Evolutionary conservation across 2,113 vertebrate species (phyloP).

Genomic region (Ctenomys sociabilis): DNA sequence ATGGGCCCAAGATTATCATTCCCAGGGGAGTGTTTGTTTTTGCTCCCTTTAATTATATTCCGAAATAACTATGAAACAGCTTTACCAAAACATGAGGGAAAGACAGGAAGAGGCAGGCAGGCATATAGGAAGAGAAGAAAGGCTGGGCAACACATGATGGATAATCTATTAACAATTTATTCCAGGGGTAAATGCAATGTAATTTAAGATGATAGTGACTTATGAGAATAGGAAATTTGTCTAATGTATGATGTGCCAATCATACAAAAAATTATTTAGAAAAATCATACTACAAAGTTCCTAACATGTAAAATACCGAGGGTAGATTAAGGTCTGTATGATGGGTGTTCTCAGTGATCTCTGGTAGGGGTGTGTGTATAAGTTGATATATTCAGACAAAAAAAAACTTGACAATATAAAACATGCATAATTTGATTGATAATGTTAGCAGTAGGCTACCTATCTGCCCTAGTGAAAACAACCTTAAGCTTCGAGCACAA

Average conservation of each 20-base stretch:
- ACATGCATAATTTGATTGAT: background rate
- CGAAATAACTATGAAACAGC: slow-evolving; percentile 45
- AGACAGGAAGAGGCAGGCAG: background rate
- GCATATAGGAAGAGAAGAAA: background rate
- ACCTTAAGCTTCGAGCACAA: background rate
- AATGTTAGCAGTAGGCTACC: slow-evolving; percentile 1
- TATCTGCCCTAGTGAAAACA: background rate
- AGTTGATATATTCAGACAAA: background rate
- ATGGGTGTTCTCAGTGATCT: background rate
- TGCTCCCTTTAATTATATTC: slow-evolving; percentile 21
- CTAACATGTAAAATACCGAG: background rate
- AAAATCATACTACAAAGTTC: background rate
- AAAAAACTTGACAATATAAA: background rate
- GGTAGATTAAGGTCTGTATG: background rate
- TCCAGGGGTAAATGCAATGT: background rate
- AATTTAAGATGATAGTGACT: background rate
- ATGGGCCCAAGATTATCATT: background rate
- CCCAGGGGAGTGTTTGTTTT: slow-evolving; percentile 11
- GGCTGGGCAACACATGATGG: background rate
- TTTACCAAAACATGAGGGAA: background rate
- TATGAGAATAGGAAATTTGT: background rate
- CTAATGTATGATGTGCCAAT: background rate
- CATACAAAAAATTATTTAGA: slow-evolving; percentile 2
- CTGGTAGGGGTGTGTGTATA: background rate
- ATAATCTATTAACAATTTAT: slow-evolving; percentile 29